phyloP scores from a whole-genome alignment of 2,888 invertebrate genomes.

The Mechanitis messenoides region DNA sequence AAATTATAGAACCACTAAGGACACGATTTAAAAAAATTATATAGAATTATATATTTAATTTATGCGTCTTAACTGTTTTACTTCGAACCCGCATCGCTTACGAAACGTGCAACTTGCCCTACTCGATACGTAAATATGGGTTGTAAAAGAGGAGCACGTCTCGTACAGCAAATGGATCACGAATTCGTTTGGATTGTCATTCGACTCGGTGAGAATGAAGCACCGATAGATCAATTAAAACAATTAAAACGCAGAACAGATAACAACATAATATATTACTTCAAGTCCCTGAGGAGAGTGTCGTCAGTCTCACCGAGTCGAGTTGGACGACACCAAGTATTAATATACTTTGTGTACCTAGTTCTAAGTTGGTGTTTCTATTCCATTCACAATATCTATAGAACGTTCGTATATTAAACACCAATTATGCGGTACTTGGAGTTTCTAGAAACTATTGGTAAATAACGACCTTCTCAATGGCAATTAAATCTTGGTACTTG shows the following conservation, averaged over 20 bases:
- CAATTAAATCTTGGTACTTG: constrained; percentile 59
- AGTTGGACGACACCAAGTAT: constrained; percentile 42
- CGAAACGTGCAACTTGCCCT: constrained; percentile 43
- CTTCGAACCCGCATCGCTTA: constrained; percentile 41
- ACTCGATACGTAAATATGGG: constrained; percentile 35
- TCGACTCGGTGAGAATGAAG: constrained; percentile 45
- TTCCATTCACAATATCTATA: constrained; percentile 67
- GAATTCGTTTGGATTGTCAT: constrained; percentile 33
- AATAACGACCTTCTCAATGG: constrained; percentile 51
- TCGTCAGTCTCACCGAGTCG: constrained; percentile 47
- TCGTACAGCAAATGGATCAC: constrained; percentile 47
- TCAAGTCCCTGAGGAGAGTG: constrained; percentile 48
- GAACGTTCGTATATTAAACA: constrained; percentile 45
- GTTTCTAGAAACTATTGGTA: constrained; percentile 64
- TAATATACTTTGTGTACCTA: constrained; percentile 64
- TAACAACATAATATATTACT: constrained; percentile 70
- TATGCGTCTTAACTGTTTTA: constrained; percentile 48
- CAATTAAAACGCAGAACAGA: constrained; percentile 62
- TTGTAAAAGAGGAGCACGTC: constrained; percentile 39
- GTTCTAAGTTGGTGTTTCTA: constrained; percentile 75
- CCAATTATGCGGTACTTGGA: constrained; percentile 43
- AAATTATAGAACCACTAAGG: constrained; percentile 39
- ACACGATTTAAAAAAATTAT: constrained; percentile 28
- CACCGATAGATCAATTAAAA: constrained; percentile 53
- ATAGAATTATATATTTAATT: constrained; percentile 31